phyloP scores from a whole-genome alignment of 2,797 vertebrate genomes.

The Catamblyrhynchus diadema region DNA sequence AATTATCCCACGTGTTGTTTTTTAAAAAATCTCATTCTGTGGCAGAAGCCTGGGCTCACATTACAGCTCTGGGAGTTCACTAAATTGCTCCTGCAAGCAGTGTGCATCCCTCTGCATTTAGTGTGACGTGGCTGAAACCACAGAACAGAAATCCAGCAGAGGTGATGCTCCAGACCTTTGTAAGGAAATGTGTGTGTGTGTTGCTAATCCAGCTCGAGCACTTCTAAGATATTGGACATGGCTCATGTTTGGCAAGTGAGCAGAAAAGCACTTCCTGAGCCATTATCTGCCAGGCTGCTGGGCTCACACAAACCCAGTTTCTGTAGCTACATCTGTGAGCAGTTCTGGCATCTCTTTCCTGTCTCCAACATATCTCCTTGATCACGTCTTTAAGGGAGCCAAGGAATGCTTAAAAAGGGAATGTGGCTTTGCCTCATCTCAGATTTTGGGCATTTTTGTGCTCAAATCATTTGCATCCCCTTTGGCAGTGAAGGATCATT shows the following conservation, averaged over 20 bases:
- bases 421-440: background rate
- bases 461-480: background rate
- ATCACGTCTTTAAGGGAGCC: background rate
- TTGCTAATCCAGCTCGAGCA: background rate
- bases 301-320: background rate
- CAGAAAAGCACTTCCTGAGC: background rate
- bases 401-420: background rate
- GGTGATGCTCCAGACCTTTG: background rate
- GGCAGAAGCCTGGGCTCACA: background rate
- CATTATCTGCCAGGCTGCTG: background rate
- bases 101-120: background rate
- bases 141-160: background rate
- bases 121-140: background rate
- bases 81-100: background rate
- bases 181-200: background rate
- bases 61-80: background rate
- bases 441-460: background rate
- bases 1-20: background rate
- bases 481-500: background rate
- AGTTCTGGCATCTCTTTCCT: background rate
- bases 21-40: background rate
- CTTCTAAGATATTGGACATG: background rate
- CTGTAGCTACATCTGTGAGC: background rate
- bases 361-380: background rate
- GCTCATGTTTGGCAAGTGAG: background rate